Evolutionary conservation across 2,888 invertebrate genomes (phyloP).

Genomic region (Hypolimnas misippus): DNA sequence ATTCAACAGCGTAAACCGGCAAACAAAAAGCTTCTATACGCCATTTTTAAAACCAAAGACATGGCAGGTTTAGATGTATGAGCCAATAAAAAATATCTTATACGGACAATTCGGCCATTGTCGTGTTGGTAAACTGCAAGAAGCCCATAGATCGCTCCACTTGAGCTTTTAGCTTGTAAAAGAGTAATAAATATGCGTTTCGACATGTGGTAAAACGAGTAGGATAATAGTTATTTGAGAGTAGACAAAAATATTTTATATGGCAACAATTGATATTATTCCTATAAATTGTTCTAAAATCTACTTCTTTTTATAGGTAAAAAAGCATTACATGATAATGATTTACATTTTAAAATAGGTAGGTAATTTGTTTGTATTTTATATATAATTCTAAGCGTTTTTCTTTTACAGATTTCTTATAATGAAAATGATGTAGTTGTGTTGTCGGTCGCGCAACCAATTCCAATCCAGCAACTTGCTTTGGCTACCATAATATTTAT

Average conservation of each 20-base stretch:
- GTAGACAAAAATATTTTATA: conserved; percentile 54
- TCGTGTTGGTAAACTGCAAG: conserved; percentile 84
- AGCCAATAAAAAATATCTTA: conserved; percentile 83
- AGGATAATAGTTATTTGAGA: conserved; percentile 65
- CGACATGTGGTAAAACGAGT: conserved; percentile 80
- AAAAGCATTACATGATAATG: no score
- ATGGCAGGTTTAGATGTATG: conserved; percentile 81
- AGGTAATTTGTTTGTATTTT: no score
- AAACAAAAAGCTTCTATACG: conserved; percentile 86
- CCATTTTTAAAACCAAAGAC: conserved; percentile 86
- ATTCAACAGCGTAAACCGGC: conserved; percentile 84
- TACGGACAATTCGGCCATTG: conserved; percentile 83
- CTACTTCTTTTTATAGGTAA: not conserved
- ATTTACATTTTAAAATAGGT: no score
- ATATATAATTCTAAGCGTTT: no score
- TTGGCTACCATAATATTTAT: no score
- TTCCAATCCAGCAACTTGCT: no score
- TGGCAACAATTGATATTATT: conserved; percentile 55
- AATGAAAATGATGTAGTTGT: no score
- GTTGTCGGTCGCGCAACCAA: no score
- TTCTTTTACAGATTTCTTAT: no score
- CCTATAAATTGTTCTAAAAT: not conserved
- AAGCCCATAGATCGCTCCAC: conserved; percentile 82
- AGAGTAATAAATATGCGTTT: conserved; percentile 81
- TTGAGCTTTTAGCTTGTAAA: conserved; percentile 80